Evolutionary conservation across 2,797 vertebrate species (phyloP).

Genomic region (Protosalanx chinensis): DNA sequence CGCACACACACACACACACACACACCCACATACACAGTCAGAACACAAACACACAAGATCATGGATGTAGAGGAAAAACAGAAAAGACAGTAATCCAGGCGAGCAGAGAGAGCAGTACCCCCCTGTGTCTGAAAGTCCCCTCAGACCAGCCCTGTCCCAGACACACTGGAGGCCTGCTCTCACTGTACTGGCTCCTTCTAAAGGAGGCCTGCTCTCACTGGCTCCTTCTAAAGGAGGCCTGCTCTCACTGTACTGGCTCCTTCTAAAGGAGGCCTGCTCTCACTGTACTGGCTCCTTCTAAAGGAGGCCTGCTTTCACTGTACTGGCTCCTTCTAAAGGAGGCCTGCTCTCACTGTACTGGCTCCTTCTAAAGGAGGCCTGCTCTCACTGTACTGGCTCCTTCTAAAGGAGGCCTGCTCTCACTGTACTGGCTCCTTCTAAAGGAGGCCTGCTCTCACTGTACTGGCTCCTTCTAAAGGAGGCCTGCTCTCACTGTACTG

Average conservation of each 20-base stretch:
- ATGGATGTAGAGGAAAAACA: neutral
- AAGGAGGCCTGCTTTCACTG: slow-evolving; percentile 17
- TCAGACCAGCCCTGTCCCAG: slow-evolving; percentile 4
- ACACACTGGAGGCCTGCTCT: slow-evolving; percentile 29
- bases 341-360: slow-evolving; percentile 16
- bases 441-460: slow-evolving; percentile 17
- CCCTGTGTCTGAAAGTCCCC: neutral
- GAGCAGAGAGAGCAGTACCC: neutral
- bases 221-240: neutral
- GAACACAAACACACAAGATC: neutral
- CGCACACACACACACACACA: neutral
- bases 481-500: slow-evolving; percentile 16
- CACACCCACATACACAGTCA: neutral
- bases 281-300: neutral
- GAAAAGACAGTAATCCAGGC: neutral
- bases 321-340: slow-evolving; percentile 1
- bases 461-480: slow-evolving; percentile 1
- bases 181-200: slow-evolving; percentile 6
- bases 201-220: slow-evolving; percentile 35
- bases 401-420: slow-evolving; percentile 18
- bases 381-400: slow-evolving; percentile 15
- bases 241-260: slow-evolving; percentile 15
- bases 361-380: neutral
- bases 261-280: slow-evolving; percentile 18
- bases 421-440: neutral